Conservation (phyloP, 2,797 vertebrate genomes). For the Malacoraja senta region DNA sequence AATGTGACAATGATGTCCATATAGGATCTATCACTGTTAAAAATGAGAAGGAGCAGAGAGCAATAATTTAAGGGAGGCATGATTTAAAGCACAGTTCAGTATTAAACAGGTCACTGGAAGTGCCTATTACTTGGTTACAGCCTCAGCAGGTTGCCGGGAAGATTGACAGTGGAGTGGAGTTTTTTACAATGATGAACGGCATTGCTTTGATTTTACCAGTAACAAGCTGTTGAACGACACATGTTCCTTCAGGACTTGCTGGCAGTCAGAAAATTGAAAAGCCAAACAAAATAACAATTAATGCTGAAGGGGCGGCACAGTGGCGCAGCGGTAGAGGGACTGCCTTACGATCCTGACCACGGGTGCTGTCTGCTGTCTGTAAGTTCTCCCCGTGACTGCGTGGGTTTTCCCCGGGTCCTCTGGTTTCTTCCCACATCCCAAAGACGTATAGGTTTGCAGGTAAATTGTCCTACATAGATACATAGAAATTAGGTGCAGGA, state of each 20-base stretch:
- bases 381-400: no score
- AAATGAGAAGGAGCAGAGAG: not conserved
- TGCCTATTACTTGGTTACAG: not conserved
- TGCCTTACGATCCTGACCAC: no score
- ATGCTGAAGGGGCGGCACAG: no score
- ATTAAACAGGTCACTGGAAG: not conserved
- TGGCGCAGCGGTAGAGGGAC: no score
- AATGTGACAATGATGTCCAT: not conserved
- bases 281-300: not conserved
- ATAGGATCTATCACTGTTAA: not conserved
- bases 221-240: not conserved
- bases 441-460: no score
- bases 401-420: no score
- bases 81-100: not conserved
- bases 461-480: no score
- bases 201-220: not conserved
- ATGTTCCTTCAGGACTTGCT: not conserved
- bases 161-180: not conserved
- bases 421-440: no score
- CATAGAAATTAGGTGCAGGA: no score
- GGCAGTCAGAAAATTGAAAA: no score
- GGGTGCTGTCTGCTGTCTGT: no score
- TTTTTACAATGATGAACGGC: not conserved
- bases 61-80: not conserved
- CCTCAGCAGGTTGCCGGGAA: not conserved